Percentiles rank a stretch among this genome's conserved stretches.
Evolutionary conservation across 2,797 vertebrate genomes (phyloP).

Genomic region (Eulemur rubriventer): DNA sequence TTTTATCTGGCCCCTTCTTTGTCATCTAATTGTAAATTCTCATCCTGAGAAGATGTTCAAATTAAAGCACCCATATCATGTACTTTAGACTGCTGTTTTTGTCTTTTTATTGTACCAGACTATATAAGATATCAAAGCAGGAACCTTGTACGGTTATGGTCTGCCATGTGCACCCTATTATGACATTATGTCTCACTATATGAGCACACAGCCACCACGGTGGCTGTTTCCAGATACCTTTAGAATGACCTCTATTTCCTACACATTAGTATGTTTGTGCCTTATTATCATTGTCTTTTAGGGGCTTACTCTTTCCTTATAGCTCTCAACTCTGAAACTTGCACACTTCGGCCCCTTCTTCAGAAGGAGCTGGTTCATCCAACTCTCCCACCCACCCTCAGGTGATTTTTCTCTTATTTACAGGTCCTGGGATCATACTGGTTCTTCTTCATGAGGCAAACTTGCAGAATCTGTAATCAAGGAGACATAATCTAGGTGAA

Average conservation of each 20-base stretch:
- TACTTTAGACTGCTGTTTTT: neutral
- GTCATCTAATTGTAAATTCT: conserved; percentile 18
- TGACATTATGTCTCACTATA: neutral
- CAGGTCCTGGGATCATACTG: neutral
- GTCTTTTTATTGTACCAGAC: neutral
- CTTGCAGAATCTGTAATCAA: conserved; percentile 35
- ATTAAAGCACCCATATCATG: neutral
- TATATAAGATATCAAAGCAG: neutral
- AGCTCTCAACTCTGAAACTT: neutral
- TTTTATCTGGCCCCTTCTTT: neutral
- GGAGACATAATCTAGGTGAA: neutral
- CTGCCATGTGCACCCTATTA: neutral
- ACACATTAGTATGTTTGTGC: neutral
- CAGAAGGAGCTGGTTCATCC: conserved; percentile 4
- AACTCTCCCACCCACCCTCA: neutral
- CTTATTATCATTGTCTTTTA: neutral
- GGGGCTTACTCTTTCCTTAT: neutral
- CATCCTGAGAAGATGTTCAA: neutral
- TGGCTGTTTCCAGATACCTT: neutral
- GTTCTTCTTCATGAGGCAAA: neutral
- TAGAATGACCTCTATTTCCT: neutral
- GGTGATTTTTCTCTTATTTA: neutral
- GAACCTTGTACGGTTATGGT: neutral
- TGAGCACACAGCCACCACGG: neutral
- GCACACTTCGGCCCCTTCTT: neutral